These are phyloP conservation scores for Adelosebastes latens DNA, from an alignment of 2,797 vertebrate species.

Conservation along the genomic window DNA sequence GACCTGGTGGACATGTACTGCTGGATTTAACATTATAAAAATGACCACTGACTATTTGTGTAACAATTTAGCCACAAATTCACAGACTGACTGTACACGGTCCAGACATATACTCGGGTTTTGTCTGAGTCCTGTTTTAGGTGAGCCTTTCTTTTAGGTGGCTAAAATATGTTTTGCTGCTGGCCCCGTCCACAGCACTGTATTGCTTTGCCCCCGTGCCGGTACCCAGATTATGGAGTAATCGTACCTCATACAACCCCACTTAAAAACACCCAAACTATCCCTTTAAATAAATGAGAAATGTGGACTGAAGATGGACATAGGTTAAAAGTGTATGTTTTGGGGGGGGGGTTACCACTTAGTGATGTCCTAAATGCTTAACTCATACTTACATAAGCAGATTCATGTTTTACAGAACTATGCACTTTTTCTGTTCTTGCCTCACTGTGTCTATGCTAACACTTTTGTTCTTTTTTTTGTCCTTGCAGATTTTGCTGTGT, in stretches of 20 bases:
- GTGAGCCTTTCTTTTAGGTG: background rate
- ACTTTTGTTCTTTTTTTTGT: slow-evolving; percentile 68
- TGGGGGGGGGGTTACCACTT: background rate
- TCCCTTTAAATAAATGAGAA: background rate
- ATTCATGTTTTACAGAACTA: slow-evolving; percentile 49
- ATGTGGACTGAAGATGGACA: background rate
- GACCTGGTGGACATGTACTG: background rate
- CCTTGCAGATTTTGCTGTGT: slow-evolving; percentile 90
- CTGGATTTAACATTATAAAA: too few species aligned
- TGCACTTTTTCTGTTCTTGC: slow-evolving; percentile 39
- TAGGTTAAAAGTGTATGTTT: background rate
- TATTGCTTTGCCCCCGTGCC: background rate
- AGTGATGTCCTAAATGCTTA: slow-evolving; percentile 23
- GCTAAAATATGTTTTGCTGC: background rate
- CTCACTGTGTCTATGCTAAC: slow-evolving; percentile 28
- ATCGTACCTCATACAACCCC: background rate
- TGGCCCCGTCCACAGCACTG: background rate
- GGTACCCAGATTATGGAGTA: background rate
- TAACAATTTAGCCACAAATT: too few species aligned
- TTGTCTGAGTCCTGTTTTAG: too few species aligned
- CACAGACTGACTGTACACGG: too few species aligned
- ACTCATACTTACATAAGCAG: slow-evolving; percentile 32
- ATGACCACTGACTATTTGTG: too few species aligned
- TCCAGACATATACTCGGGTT: background rate
- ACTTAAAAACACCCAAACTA: background rate